Percentiles rank a stretch among this genome's conserved stretches.
phyloP scores from a whole-genome alignment of 2,113 vertebrate genomes.

The Anguilla japonica region DNA sequence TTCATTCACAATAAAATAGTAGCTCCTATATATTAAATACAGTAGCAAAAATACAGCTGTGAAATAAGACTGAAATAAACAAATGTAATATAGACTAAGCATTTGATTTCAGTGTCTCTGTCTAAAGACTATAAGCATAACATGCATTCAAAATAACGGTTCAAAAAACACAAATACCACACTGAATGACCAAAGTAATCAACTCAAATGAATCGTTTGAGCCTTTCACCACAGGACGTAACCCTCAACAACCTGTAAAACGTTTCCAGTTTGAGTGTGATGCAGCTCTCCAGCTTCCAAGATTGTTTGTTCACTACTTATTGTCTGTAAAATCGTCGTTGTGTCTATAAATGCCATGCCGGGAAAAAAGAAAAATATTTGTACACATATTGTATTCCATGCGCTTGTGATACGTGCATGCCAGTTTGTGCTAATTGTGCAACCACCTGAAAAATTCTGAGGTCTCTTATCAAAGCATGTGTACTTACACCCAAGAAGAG shows the following conservation, averaged over 20 bases:
- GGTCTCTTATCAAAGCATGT: constrained; percentile 68
- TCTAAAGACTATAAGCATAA: constrained; percentile 76
- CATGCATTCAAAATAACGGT: constrained; percentile 85
- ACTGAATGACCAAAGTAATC: constrained; percentile 70
- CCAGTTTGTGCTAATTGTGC: constrained; percentile 75
- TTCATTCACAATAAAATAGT: constrained; percentile 63
- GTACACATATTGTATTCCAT: constrained; percentile 82
- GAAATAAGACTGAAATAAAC: constrained; percentile 72
- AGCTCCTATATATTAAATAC: constrained; percentile 59
- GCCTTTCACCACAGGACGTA: constrained; percentile 54
- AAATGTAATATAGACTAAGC: constrained; percentile 83
- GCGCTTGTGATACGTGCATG: constrained; percentile 84
- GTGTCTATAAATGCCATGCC: constrained; percentile 89
- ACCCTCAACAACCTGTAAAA: constrained; percentile 42
- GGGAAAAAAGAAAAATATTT: constrained; percentile 63
- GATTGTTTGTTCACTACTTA: constrained; percentile 54
- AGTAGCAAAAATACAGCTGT: constrained; percentile 63
- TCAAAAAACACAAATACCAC: constrained; percentile 71
- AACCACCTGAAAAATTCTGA: constrained; percentile 64
- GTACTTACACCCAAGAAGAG: constrained; percentile 63
- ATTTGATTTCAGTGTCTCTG: constrained; percentile 72
- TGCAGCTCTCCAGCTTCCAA: constrained; percentile 53
- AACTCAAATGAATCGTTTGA: constrained; percentile 67
- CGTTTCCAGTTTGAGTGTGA: constrained; percentile 63
- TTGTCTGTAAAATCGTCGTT: constrained; percentile 73